A percentile compares a stretch with the other conserved stretches of the same genome.
phyloP scores from a whole-genome alignment of 2,797 vertebrate genomes.

The Mionectes olivaceus region DNA sequence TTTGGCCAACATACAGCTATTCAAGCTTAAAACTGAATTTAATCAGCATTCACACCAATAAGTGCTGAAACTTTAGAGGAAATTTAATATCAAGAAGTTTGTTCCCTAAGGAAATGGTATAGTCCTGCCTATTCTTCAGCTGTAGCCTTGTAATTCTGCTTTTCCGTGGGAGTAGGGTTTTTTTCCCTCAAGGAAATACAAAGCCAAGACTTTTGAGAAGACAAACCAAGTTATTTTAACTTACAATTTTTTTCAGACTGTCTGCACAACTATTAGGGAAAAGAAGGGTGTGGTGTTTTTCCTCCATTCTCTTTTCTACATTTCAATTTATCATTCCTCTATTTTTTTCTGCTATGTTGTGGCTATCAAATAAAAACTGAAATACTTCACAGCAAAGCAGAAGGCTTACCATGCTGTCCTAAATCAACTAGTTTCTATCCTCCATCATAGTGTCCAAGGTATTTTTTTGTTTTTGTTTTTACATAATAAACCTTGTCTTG shows the following conservation, averaged over 20 bases:
- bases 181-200: neutral
- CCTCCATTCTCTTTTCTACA: neutral
- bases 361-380: neutral
- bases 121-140: neutral
- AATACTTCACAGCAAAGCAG: neutral
- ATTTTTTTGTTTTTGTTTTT: neutral
- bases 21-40: neutral
- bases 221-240: neutral
- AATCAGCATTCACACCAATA: neutral
- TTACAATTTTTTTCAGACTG: neutral
- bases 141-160: neutral
- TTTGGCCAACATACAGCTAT: neutral
- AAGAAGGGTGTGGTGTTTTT: neutral
- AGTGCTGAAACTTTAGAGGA: neutral
- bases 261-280: neutral
- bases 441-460: rapidly evolving
- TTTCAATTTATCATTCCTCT: neutral
- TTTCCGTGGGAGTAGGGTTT: rapidly evolving
- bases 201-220: neutral
- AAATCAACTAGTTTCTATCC: neutral
- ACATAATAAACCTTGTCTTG: neutral
- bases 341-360: neutral
- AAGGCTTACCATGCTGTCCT: neutral
- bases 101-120: neutral
- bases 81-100: neutral